Percentiles rank a stretch among this genome's conserved stretches.
phyloP scores from a whole-genome alignment of 2,888 invertebrate species.

The Hirtodrosophila duncani region DNA sequence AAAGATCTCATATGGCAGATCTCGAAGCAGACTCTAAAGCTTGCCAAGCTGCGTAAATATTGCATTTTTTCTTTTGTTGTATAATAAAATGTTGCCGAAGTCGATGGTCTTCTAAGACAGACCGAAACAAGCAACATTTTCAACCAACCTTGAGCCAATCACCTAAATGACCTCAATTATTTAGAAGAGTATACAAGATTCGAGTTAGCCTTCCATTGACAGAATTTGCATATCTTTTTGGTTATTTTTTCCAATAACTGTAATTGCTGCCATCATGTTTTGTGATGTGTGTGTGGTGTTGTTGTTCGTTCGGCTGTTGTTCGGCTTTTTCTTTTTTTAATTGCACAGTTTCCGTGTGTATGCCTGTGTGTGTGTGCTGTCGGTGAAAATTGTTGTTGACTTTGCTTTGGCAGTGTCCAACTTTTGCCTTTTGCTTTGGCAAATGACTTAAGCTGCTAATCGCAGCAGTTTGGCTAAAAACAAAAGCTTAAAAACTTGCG shows the following conservation, averaged over 20 bases:
- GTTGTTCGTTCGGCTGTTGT: too few relatives aligned
- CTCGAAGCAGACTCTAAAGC: too few relatives aligned
- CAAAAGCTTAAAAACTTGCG: conserved; percentile 25
- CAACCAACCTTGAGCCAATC: too few relatives aligned
- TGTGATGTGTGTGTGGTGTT: conserved; percentile 3
- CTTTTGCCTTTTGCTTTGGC: conserved; percentile 3
- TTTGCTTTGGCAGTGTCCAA: conserved; percentile 2
- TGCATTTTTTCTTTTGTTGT: too few relatives aligned
- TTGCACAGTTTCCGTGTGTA: neutral
- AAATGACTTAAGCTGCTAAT: conserved; percentile 13
- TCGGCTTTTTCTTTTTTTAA: too few relatives aligned
- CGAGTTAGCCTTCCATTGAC: neutral
- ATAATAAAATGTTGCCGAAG: too few relatives aligned
- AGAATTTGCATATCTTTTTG: conserved; percentile 2
- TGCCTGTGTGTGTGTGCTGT: conserved; percentile 1
- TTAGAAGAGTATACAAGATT: neutral
- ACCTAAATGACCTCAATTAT: too few relatives aligned
- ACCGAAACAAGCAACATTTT: too few relatives aligned
- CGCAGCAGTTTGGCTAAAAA: conserved; percentile 4
- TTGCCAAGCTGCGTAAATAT: too few relatives aligned
- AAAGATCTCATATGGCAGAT: too few relatives aligned
- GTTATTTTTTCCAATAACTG: conserved; percentile 29
- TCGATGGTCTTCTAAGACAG: too few relatives aligned
- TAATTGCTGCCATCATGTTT: conserved; percentile 39
- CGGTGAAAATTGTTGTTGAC: conserved; percentile 13